Evolutionary conservation across 1,140 invertebrate species (phyloP).

Genomic region (Scaptomyza graminum): DNA sequence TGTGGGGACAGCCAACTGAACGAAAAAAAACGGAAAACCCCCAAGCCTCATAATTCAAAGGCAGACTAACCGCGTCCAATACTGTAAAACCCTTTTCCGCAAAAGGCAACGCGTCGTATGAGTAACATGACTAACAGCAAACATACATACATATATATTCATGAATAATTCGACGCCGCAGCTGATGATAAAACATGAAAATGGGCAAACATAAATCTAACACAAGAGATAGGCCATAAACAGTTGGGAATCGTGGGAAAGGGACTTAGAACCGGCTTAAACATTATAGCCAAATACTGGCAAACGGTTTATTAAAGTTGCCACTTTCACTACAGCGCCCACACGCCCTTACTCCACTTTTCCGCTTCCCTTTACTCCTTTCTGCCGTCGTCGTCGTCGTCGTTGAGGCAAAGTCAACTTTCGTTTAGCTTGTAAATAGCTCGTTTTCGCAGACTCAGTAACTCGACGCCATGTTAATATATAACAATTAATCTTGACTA

Average conservation of each 20-base stretch:
- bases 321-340: not conserved
- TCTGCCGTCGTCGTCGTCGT: slow-evolving; percentile 28
- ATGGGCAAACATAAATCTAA: slow-evolving; percentile 77
- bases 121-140: slow-evolving; percentile 58
- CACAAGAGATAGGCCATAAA: slow-evolving; percentile 60
- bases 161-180: slow-evolving; percentile 75
- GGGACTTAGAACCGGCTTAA: slow-evolving; percentile 44
- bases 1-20: no score
- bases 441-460: slow-evolving; percentile 82
- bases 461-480: slow-evolving; percentile 82
- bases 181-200: slow-evolving; percentile 80
- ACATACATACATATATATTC: slow-evolving; percentile 40
- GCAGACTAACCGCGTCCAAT: slow-evolving; percentile 36
- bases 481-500: slow-evolving; percentile 83
- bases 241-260: slow-evolving; percentile 2
- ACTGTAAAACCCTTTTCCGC: slow-evolving; percentile 57
- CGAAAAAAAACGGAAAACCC: slow-evolving; percentile 3
- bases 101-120: slow-evolving; percentile 63
- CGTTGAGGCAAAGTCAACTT: slow-evolving; percentile 76
- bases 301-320: slow-evolving; percentile 33
- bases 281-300: slow-evolving; percentile 42
- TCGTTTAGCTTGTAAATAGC: slow-evolving; percentile 84
- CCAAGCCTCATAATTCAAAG: slow-evolving; percentile 64
- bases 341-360: no score
- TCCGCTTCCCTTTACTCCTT: slow-evolving; percentile 1